Conservation (phyloP, 2,888 invertebrate species). For the Bembecia ichneumoniformis region DNA sequence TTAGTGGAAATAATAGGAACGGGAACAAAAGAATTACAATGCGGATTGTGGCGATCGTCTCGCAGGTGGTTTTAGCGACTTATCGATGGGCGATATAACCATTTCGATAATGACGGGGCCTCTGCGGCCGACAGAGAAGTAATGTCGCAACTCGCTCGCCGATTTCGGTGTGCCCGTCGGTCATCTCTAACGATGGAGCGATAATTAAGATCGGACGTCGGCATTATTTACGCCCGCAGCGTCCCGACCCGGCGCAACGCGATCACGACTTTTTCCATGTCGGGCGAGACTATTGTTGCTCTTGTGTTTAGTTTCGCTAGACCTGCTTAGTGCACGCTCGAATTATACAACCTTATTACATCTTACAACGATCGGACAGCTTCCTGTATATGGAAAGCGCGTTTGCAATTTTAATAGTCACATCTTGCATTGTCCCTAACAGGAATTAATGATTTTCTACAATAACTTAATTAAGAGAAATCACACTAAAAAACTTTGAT, state of each 20-base stretch:
- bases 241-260: conserved; percentile 51
- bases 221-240: conserved; percentile 69
- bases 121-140: conserved; percentile 31
- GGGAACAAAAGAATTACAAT: conserved; percentile 64
- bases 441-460: no score
- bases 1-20: conserved; percentile 55
- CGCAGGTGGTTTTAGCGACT: conserved; percentile 61
- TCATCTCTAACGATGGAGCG: conserved; percentile 69
- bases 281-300: conserved; percentile 57
- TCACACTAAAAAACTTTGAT: no score
- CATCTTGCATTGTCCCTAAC: no score
- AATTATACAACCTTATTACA: conserved; percentile 14
- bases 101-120: conserved; percentile 43
- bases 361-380: not conserved
- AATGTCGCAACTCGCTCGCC: conserved; percentile 57
- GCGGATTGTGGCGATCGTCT: conserved; percentile 54
- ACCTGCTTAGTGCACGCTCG: conserved; percentile 23
- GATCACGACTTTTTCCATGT: conserved; percentile 67
- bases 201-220: conserved; percentile 68
- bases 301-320: conserved; percentile 19
- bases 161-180: conserved; percentile 62
- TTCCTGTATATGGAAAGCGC: not conserved
- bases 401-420: not conserved
- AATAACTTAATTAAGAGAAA: no score
- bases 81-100: conserved; percentile 54